These are phyloP conservation scores for Acrocyrtus sp. DNA, from an alignment of 2,888 invertebrate species.

Conservation along the genomic window DNA sequence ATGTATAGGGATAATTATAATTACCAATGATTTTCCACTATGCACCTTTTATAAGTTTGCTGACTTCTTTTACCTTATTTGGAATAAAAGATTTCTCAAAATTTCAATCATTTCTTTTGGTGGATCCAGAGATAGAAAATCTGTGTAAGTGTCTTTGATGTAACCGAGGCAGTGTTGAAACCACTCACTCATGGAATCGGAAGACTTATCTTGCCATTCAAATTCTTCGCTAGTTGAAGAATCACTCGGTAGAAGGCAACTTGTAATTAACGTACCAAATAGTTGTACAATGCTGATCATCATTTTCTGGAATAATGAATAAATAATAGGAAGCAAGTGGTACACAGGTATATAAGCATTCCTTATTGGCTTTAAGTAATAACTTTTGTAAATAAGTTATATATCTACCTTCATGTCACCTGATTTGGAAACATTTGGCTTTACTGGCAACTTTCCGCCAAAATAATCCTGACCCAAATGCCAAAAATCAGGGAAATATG, in stretches of 20 bases:
- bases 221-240: slow-evolving; percentile 44
- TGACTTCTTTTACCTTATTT: slow-evolving; percentile 73
- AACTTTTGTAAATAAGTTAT: not conserved
- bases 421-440: slow-evolving; percentile 78
- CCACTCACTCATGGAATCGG: slow-evolving; percentile 71
- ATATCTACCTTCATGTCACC: slow-evolving; percentile 77
- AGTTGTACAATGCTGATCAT: slow-evolving; percentile 80
- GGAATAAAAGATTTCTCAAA: slow-evolving; percentile 85
- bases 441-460: slow-evolving; percentile 83
- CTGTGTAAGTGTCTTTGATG: slow-evolving; percentile 81
- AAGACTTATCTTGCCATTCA: slow-evolving; percentile 58
- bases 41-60: not conserved
- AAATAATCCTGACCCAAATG: slow-evolving; percentile 95
- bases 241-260: slow-evolving; percentile 56
- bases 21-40: not conserved
- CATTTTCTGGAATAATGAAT: slow-evolving; percentile 68
- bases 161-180: slow-evolving; percentile 83
- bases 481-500: slow-evolving; percentile 92
- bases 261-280: slow-evolving; percentile 75
- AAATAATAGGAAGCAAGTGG: no score
- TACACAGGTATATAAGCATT: not conserved
- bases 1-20: slow-evolving; percentile 29
- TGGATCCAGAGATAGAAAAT: slow-evolving; percentile 82
- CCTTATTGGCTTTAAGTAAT: slow-evolving; percentile 22
- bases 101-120: slow-evolving; percentile 89